Evolutionary conservation across 2,797 vertebrate species (phyloP).

Genomic region (Acipenser oxyrinchus): DNA sequence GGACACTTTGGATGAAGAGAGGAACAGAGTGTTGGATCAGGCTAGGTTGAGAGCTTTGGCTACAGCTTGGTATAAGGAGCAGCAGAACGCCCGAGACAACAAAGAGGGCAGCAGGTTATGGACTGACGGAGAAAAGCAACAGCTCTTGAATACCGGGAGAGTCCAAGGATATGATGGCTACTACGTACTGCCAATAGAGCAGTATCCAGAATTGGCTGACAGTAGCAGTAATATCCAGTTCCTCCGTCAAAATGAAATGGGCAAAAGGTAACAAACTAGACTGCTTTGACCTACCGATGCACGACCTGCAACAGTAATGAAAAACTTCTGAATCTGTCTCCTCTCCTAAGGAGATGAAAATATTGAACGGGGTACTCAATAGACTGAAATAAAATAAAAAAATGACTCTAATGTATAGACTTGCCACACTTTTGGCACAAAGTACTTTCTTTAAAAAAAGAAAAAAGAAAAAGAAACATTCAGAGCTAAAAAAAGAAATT

Average conservation of each 20-base stretch:
- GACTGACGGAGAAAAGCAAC: slow-evolving; percentile 96
- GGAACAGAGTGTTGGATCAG: slow-evolving; percentile 83
- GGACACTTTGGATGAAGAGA: slow-evolving; percentile 90
- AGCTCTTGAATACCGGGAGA: slow-evolving; percentile 84
- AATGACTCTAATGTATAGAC: slow-evolving; percentile 78
- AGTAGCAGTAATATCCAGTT: slow-evolving; percentile 99
- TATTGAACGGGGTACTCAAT: slow-evolving; percentile 71
- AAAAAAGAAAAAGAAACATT: slow-evolving; percentile 58
- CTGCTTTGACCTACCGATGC: slow-evolving; percentile 63
- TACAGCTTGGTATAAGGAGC: slow-evolving; percentile 88
- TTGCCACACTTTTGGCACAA: slow-evolving; percentile 75
- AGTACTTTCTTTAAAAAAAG: slow-evolving; percentile 61
- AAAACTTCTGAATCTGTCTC: slow-evolving; percentile 55
- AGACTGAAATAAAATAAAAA: slow-evolving; percentile 54
- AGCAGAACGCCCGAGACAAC: slow-evolving; percentile 84
- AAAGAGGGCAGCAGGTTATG: slow-evolving; percentile 90
- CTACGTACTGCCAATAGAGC: slow-evolving; percentile 94
- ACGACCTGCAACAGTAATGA: slow-evolving; percentile 54
- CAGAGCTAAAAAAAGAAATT: slow-evolving; percentile 55
- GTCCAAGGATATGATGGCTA: slow-evolving; percentile 97
- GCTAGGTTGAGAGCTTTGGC: slow-evolving; percentile 86
- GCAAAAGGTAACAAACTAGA: slow-evolving; percentile 96
- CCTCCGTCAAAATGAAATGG: slow-evolving; percentile 99
- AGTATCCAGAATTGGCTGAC: slow-evolving; percentile 97
- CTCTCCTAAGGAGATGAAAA: slow-evolving; percentile 90